Evolutionary conservation across 2,888 invertebrate genomes (phyloP), one percentile per base, ranked within the genome.

Genomic region (Dusona sp.): DNA sequence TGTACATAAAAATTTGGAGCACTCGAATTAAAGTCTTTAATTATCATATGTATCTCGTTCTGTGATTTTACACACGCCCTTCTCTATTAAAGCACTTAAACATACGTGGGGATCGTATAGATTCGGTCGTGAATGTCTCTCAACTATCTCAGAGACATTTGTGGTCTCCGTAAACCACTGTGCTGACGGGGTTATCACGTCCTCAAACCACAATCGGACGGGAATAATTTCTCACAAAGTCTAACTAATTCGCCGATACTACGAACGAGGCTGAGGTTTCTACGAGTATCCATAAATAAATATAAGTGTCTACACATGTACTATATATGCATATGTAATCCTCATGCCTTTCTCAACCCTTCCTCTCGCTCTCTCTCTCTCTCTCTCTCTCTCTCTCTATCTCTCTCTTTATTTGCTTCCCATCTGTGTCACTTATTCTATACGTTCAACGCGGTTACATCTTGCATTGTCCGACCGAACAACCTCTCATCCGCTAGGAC

Each of bases 151-250:
- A 7, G n/a, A 16, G 70, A 64, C 33, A 42, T 25, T 78, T 65
- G 83, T 54, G 79, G 65, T 51, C 73, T 78, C 36, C 54, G 42
- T 61, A 19, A 70, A 36, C 54, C 29, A 57, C 70, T 73, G 33
- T 72, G 65, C 65, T 79, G 83, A 79, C 79, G 70, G 79, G 54
- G 65, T 83, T 83, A 75, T 85, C 85, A 70, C 67, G 65, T 57
- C 33, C 74, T 70, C 65, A 19, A 33, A 19, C 57, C 73, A 38
- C 61, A 78, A 82, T 82, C 82, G 74, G 38, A 68, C 51, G 74
- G 48, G 64, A 79, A 83, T 85, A 72, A 79, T 83, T 85, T 79
- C 70, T 72, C 75, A 33, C 42, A 74, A 79, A 82, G 79, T 85
- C 73, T 70, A 67, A 79, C 68, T 79, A 79, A 85, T 83, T 85